These are phyloP conservation scores for Cyclina sinensis DNA, from an alignment of 1,140 invertebrate genomes.

Conservation along the genomic window DNA sequence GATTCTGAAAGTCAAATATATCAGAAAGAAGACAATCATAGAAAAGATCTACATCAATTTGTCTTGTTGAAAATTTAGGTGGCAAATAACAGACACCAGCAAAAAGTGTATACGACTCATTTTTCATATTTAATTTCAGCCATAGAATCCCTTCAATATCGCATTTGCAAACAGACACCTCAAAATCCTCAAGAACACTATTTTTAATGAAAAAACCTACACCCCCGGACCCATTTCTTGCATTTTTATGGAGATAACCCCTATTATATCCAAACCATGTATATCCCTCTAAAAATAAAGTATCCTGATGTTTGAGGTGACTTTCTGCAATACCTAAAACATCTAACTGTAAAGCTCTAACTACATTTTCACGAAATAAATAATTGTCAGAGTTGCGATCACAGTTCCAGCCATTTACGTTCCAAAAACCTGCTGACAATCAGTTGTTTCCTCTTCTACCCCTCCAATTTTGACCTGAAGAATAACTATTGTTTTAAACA, in stretches of 20 bases:
- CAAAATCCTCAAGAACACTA: not conserved
- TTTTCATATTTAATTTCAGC: conserved; percentile 19
- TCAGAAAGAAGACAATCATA: conserved; percentile 8
- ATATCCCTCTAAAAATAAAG: conserved; percentile 12
- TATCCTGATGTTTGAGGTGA: conserved; percentile 24
- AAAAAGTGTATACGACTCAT: not conserved
- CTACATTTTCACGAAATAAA: not conserved
- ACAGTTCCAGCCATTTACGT: conserved; percentile 20
- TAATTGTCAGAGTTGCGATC: conserved; percentile 47
- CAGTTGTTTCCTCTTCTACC: too few relatives aligned
- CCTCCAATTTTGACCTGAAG: too few relatives aligned
- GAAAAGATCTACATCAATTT: conserved; percentile 19
- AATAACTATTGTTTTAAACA: too few relatives aligned
- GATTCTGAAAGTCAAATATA: conserved; percentile 8
- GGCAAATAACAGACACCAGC: conserved; percentile 54
- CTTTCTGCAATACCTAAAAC: conserved; percentile 49
- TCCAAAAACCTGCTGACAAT: conserved; percentile 39
- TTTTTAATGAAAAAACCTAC: conserved; percentile 45
- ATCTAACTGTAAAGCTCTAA: conserved; percentile 27
- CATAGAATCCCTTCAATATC: conserved; percentile 46
- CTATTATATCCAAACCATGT: conserved; percentile 45
- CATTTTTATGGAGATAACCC: conserved; percentile 15
- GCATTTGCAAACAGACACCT: conserved; percentile 2
- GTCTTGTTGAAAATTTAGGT: too few relatives aligned
- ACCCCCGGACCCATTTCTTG: conserved; percentile 39